A percentile compares a stretch with the other conserved stretches of the same genome.
Evolutionary conservation across 2,888 invertebrate genomes (phyloP).

Genomic region (Rhodophaea formosa): DNA sequence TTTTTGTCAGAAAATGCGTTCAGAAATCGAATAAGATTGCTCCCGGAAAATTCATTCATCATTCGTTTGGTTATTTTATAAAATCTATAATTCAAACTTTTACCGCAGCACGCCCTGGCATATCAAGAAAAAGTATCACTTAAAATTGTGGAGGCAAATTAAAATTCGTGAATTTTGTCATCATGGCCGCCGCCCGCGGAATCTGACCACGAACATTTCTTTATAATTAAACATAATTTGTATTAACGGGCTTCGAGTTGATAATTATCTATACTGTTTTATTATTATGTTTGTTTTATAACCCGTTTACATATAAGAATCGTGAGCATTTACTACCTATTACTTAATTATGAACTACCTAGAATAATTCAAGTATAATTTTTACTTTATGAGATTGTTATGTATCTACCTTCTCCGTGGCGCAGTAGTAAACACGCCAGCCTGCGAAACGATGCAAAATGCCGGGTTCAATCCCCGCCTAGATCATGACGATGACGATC

Average conservation of each 20-base stretch:
- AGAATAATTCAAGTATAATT: no score
- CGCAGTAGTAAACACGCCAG: no score
- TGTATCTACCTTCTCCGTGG: no score
- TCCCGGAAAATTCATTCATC: background rate
- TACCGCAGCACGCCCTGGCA: constrained; percentile 36
- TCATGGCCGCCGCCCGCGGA: constrained; percentile 37
- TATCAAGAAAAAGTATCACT: constrained; percentile 64
- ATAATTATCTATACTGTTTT: constrained; percentile 1
- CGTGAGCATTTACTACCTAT: background rate
- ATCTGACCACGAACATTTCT: constrained; percentile 46
- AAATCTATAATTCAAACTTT: constrained; percentile 21
- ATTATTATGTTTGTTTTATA: background rate
- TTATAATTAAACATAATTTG: constrained; percentile 60
- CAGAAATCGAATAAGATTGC: no score
- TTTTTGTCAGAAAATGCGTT: no score
- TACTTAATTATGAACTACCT: no score
- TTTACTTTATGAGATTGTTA: no score
- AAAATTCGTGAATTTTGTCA: constrained; percentile 70
- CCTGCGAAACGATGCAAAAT: no score
- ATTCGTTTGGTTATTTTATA: constrained; percentile 22
- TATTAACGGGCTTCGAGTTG: constrained; percentile 34
- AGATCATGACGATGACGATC: no score
- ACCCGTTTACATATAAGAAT: background rate
- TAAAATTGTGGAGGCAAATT: constrained; percentile 64
- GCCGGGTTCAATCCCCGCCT: no score